Conservation (phyloP, 2,797 vertebrate species). For the Platalea minor region DNA sequence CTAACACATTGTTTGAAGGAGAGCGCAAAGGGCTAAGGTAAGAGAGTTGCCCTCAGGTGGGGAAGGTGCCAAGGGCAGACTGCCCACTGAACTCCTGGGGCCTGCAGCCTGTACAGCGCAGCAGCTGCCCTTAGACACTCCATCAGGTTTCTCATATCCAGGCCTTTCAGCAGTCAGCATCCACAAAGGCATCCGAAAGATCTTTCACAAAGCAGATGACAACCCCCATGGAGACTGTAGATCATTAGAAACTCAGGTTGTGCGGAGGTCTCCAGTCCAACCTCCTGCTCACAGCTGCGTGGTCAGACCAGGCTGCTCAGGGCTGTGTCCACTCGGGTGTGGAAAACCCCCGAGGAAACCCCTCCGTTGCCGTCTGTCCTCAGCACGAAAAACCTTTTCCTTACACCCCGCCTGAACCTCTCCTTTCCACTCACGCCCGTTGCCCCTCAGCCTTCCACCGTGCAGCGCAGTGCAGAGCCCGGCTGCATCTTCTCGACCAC, state of each 20-base stretch:
- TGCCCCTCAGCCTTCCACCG: background rate
- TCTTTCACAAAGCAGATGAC: background rate
- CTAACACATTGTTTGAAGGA: background rate
- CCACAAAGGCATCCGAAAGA: background rate
- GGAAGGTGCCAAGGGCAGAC: background rate
- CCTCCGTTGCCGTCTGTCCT: background rate
- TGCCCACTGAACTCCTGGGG: background rate
- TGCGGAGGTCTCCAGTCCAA: background rate
- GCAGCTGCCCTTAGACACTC: background rate
- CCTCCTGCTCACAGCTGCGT: background rate
- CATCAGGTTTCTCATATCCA: background rate
- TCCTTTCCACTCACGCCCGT: background rate
- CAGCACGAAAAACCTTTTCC: background rate
- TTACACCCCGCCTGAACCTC: background rate
- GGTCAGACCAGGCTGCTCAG: background rate
- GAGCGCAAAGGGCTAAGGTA: no score
- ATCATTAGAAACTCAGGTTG: background rate
- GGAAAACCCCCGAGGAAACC: background rate
- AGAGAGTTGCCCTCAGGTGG: background rate
- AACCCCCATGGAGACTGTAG: background rate
- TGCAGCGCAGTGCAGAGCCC: background rate
- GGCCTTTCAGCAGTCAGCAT: background rate
- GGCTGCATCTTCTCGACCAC: accelerated
- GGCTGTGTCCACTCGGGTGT: background rate
- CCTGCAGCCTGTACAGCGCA: background rate